Base-by-base conservation (phyloP, 2,797 vertebrate species). In the Gephyroberyx darwinii region DNA sequence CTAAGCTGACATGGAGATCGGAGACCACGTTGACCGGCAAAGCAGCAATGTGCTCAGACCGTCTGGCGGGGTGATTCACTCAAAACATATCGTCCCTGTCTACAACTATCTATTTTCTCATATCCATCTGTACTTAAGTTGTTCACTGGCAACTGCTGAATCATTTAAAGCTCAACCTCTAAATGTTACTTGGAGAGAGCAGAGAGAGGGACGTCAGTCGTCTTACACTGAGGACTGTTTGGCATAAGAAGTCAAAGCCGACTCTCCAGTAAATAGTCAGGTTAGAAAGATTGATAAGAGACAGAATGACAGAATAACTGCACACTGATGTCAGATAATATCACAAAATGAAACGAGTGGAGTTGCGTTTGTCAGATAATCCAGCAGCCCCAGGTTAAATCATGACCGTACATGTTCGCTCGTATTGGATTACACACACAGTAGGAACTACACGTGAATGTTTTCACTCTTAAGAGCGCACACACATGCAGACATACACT, bases 11-110 rank as follows among this genome's bases (percentile, higher is more conserved):
- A 43, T 33, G 16, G 30, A 17, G 59, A 69, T 0, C 33, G 52
- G 30, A 47, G 47, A 50, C 66, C 56, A 52, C 76, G 51, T 55
- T 1, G 2, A 75, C 48, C n/a, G 67, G 54, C 75, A 76, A 68
- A 52, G 53, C 7, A 33, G 63, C 47, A 59, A 63, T 48, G 37
- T 41, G 45, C 59, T 77, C 37, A 41, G 53, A 65, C 55, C 9
- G 39, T 85, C 26, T 26, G 26, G 26, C 26, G 26, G 26, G 26
- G 26, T 26, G 83, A 88, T 56, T 88, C 87, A 85, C 59, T 83
- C 39, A 51, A 50, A 78, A 67, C 62, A 59, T 48, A 14, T 48
- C 65, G 37, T 63, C 66, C 51, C 39, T 60, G 31, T 50, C 31
- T 53, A 71, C 10, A 80, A 45, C 61, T 62, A 69, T 47, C 35